Evolutionary conservation across 2,888 invertebrate genomes (phyloP).

Genomic region (Stenoptilia bipunctidactyla): DNA sequence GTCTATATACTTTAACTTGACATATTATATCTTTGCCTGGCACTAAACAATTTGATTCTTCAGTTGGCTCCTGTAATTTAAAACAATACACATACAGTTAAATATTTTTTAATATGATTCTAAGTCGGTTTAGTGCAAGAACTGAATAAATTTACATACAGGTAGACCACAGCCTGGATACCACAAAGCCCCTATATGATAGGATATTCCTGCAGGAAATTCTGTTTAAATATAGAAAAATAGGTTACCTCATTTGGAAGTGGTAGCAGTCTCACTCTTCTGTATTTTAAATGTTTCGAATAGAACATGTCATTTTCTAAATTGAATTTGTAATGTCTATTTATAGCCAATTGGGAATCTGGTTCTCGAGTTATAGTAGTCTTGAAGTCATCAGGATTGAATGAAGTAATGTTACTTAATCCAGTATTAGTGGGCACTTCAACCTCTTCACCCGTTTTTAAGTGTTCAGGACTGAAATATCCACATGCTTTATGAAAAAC

Average conservation of each 20-base stretch:
- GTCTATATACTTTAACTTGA: conserved; percentile 40
- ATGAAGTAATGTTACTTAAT: conserved; percentile 11
- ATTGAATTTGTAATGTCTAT: conserved; percentile 27
- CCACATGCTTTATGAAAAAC: too few species aligned
- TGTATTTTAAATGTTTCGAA: conserved; percentile 37
- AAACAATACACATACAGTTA: too few species aligned
- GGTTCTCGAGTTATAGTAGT: conserved; percentile 11
- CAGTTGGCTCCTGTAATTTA: conserved; percentile 20
- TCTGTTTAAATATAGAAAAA: not conserved
- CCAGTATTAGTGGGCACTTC: conserved; percentile 25
- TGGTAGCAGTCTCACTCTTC: conserved; percentile 29
- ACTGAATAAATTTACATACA: not conserved
- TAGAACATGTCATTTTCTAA: conserved; percentile 26
- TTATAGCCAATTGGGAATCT: conserved; percentile 18
- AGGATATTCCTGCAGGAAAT: too few species aligned
- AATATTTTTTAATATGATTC: too few species aligned
- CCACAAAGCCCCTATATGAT: too few species aligned
- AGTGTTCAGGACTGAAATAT: conserved; percentile 34
- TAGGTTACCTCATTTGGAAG: conserved; percentile 22
- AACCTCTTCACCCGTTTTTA: conserved; percentile 37
- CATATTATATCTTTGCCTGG: conserved; percentile 47
- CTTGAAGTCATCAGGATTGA: conserved; percentile 13
- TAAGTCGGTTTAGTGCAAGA: not conserved
- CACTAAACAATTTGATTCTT: conserved; percentile 17
- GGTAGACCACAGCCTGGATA: too few species aligned